Conservation (phyloP, 2,113 vertebrate species). For the Crotalus viridis region DNA sequence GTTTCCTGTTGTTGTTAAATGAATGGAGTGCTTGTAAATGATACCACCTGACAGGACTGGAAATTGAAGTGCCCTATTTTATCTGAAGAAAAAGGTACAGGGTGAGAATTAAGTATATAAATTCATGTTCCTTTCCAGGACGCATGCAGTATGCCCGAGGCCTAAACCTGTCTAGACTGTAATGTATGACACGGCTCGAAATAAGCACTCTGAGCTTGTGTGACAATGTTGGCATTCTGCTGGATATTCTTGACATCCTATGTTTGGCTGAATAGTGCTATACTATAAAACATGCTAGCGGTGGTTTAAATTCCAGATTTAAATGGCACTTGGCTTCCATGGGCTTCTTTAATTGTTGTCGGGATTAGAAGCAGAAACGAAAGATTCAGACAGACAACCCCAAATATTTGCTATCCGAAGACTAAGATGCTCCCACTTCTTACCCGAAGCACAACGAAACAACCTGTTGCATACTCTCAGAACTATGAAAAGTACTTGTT, state of each 20-base stretch:
- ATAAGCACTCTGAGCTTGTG: background rate
- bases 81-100: slow-evolving; percentile 24
- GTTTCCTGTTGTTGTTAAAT: slow-evolving; percentile 8
- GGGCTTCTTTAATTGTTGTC: background rate
- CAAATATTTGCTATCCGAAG: background rate
- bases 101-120: slow-evolving; percentile 16
- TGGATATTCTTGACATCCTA: background rate
- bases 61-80: slow-evolving; percentile 30
- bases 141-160: slow-evolving; percentile 7
- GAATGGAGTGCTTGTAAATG: slow-evolving; percentile 20
- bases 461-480: background rate
- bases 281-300: background rate
- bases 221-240: background rate
- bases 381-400: background rate
- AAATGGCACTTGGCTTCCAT: background rate
- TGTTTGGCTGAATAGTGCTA: background rate
- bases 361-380: background rate
- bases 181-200: background rate
- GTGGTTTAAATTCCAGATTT: background rate
- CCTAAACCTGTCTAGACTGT: slow-evolving; percentile 21
- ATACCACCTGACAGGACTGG: slow-evolving; percentile 10
- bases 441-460: background rate
- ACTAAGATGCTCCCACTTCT: background rate
- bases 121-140: slow-evolving; percentile 15
- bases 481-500: background rate